Conservation (phyloP, 2,888 invertebrate genomes). For the Clanis bilineata region DNA sequence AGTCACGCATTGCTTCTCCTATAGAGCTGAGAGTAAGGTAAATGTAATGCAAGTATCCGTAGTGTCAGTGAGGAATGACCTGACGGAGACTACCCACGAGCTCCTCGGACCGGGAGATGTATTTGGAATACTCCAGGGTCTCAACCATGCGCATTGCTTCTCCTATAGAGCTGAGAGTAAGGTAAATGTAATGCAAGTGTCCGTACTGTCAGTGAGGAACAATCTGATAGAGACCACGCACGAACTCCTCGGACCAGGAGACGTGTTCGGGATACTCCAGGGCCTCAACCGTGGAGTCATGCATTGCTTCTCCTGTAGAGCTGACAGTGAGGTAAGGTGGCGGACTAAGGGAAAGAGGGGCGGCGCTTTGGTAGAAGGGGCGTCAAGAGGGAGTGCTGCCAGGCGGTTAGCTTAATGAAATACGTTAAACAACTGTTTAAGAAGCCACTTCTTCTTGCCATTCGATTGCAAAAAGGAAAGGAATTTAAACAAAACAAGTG, state of each 20-base stretch:
- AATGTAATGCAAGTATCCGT: too few relatives aligned
- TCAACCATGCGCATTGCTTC: slow-evolving; percentile 75
- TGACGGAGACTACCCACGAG: slow-evolving; percentile 75
- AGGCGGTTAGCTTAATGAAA: too few relatives aligned
- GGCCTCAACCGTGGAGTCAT: slow-evolving; percentile 69
- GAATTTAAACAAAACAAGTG: too few relatives aligned
- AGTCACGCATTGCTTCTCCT: slow-evolving; percentile 75
- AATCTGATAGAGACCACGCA: slow-evolving; percentile 74
- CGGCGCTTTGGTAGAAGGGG: too few relatives aligned
- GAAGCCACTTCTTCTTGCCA: too few relatives aligned
- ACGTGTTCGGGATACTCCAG: slow-evolving; percentile 79
- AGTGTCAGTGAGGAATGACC: slow-evolving; percentile 64
- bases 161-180: slow-evolving; percentile 78
- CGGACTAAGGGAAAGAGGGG: too few relatives aligned
- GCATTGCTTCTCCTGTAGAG: slow-evolving; percentile 80
- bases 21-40: slow-evolving; percentile 77
- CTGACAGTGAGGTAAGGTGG: too few relatives aligned
- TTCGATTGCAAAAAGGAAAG: too few relatives aligned
- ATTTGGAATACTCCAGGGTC: slow-evolving; percentile 78
- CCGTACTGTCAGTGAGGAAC: slow-evolving; percentile 66
- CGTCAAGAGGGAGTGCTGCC: too few relatives aligned
- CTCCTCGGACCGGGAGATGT: slow-evolving; percentile 68
- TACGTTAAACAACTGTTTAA: too few relatives aligned
- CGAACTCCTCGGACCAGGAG: slow-evolving; percentile 66
- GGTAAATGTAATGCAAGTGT: slow-evolving; percentile 55